A percentile compares a stretch with the other conserved stretches of the same genome.
Conservation (phyloP, 2,797 vertebrate genomes). For the Trichosurus vulpecula region DNA sequence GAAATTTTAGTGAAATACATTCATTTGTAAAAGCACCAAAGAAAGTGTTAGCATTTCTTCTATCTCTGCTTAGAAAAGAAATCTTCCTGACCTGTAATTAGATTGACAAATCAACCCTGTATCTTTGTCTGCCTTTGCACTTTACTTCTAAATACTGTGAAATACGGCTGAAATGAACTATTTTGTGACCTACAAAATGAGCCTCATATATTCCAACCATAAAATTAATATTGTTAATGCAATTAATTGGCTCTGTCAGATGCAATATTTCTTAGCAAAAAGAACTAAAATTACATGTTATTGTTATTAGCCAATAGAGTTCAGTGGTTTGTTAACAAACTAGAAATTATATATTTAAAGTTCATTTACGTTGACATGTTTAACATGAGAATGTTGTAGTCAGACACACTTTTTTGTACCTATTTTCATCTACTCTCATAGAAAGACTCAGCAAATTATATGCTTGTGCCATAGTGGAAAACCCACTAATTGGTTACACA, state of each 20-base stretch:
- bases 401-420: slow-evolving; percentile 85
- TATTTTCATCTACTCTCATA: slow-evolving; percentile 87
- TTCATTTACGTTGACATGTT: slow-evolving; percentile 85
- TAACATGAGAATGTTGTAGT: slow-evolving; percentile 83
- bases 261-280: slow-evolving; percentile 79
- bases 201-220: slow-evolving; percentile 39
- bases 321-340: slow-evolving; percentile 82
- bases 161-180: slow-evolving; percentile 52
- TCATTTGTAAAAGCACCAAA: slow-evolving; percentile 67
- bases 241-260: slow-evolving; percentile 79
- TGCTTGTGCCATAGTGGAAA: slow-evolving; percentile 92
- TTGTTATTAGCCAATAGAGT: slow-evolving; percentile 78
- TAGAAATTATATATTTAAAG: slow-evolving; percentile 86
- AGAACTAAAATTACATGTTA: slow-evolving; percentile 82
- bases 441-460: slow-evolving; percentile 94
- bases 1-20: slow-evolving; percentile 79
- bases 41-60: slow-evolving; percentile 46
- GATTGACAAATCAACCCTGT: neutral
- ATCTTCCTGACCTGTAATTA: slow-evolving; percentile 10
- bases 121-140: neutral
- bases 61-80: slow-evolving; percentile 46
- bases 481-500: slow-evolving; percentile 97
- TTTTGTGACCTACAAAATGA: slow-evolving; percentile 31
- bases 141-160: slow-evolving; percentile 27
- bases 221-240: slow-evolving; percentile 76